Base-by-base conservation (phyloP, 2,113 vertebrate species). In the Heterotis niloticus region DNA sequence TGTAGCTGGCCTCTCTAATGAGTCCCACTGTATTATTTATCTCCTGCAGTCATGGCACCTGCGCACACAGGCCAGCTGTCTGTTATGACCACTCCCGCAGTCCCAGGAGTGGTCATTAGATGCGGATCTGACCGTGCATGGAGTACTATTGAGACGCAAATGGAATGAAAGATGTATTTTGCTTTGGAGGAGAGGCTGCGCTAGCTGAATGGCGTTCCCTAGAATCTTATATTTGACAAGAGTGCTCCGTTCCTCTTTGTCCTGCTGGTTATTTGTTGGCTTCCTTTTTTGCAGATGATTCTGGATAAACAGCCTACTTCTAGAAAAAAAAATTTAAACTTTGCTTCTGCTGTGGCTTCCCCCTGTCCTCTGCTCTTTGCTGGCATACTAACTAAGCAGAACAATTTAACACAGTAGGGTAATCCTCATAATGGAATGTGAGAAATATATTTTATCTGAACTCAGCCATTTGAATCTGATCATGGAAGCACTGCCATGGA, bases 61-160 rank as follows among this genome's bases (percentile, higher is more conserved):
- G 91, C 90, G 87, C 88, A 90, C 84, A 90, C 88, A 79, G 85
- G 86, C 89, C 90, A 92, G 90, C 91, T 92, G 90, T 90, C 88
- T 89, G 78, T 87, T 90, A 91, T 93, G 90, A 89, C 89, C 80
- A 44, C 81, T 91, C 84, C 83, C 81, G 76, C 81, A 78, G 83
- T 93, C 92, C 92, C 92, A 82, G 18, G 92, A 91, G 92, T 90
- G 87, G 89, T 93, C 91, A 92, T 93, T 93, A 93, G 88, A 87
- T 78, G 81, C 79, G 81, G 86, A 85, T 75, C 81, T 85, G 81
- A 89, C 84, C 86, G 82, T 80, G 83, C 86, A 83, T 80, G 85
- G 81, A 79, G 84, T 87, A 84, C 84, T 52, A n/a, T 20, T 10
- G 85, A 88, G 81, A 60, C 14, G 14, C 28, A 71, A 71, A 18